phyloP scores from a whole-genome alignment of 2,113 vertebrate genomes.

The Ancistrus triradiatus region DNA sequence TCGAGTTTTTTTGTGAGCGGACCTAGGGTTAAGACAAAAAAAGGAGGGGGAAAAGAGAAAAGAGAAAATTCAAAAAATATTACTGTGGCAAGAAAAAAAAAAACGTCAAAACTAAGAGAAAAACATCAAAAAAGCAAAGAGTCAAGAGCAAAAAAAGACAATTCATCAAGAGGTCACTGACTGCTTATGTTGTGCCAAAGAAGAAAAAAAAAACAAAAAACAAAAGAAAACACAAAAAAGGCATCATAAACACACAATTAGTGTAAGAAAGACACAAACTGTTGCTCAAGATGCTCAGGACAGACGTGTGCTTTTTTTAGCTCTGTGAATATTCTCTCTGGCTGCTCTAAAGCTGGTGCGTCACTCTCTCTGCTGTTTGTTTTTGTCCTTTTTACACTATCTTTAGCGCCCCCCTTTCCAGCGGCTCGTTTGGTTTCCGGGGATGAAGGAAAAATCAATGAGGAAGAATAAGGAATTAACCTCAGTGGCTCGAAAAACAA shows the following conservation, averaged over 20 bases:
- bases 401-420: constrained; percentile 34
- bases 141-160: constrained; percentile 77
- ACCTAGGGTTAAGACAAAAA: constrained; percentile 96
- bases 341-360: constrained; percentile 48
- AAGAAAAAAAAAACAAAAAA: constrained; percentile 67
- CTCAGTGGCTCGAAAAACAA: constrained; percentile 57
- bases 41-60: constrained; percentile 74
- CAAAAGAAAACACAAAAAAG: constrained; percentile 62
- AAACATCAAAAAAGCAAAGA: constrained; percentile 66
- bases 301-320: constrained; percentile 56
- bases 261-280: constrained; percentile 74
- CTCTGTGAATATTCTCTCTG: constrained; percentile 41
- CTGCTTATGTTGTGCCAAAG: constrained; percentile 57
- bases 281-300: too few relatives aligned
- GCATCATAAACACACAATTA: constrained; percentile 74
- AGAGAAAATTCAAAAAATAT: constrained; percentile 84
- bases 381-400: constrained; percentile 40
- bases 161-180: constrained; percentile 70
- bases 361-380: constrained; percentile 40
- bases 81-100: constrained; percentile 81
- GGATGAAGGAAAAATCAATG: constrained; percentile 42
- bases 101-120: constrained; percentile 59
- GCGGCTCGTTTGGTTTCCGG: constrained; percentile 27
- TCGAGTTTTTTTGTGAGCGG: constrained; percentile 93
- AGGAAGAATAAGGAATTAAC: constrained; percentile 46